These are phyloP conservation scores for Nysson spinosus DNA, from an alignment of 2,888 invertebrate species.

Conservation along the genomic window DNA sequence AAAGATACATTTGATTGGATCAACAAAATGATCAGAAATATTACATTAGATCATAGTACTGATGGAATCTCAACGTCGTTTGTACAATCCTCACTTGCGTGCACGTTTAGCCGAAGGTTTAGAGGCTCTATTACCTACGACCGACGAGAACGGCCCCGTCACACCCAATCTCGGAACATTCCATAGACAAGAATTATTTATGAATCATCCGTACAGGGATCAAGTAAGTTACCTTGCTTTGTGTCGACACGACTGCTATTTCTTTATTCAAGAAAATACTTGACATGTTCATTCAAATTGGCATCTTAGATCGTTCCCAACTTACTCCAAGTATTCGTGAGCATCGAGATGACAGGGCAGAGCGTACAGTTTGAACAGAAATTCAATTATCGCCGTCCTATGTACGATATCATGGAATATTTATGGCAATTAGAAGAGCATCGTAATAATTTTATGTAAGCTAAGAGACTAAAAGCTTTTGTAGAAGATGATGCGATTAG, in stretches of 20 bases:
- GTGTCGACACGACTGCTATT: no score
- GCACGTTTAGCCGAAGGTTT: constrained; percentile 94
- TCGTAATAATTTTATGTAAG: constrained; percentile 86
- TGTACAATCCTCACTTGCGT: constrained; percentile 94
- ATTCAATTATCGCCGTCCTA: constrained; percentile 96
- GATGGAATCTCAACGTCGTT: constrained; percentile 90
- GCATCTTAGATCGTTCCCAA: constrained; percentile 85
- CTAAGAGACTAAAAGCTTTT: constrained; percentile 53
- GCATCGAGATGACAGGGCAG: constrained; percentile 98
- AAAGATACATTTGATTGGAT: background rate
- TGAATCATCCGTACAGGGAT: constrained; percentile 85
- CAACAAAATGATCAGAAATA: background rate
- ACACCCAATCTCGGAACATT: constrained; percentile 78
- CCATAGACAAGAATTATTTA: constrained; percentile 86
- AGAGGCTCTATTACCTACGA: constrained; percentile 89
- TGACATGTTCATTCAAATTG: no score
- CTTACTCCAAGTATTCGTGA: constrained; percentile 95
- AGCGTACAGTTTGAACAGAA: constrained; percentile 97
- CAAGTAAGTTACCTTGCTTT: constrained; percentile 78
- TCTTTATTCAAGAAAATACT: no score
- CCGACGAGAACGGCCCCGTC: constrained; percentile 79
- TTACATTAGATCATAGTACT: constrained; percentile 83
- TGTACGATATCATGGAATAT: constrained; percentile 96
- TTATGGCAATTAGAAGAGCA: constrained; percentile 92
- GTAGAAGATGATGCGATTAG: background rate